These are phyloP conservation scores for Drosophila ohnishii DNA, from an alignment of 1,140 invertebrate species.

Conservation along the genomic window DNA sequence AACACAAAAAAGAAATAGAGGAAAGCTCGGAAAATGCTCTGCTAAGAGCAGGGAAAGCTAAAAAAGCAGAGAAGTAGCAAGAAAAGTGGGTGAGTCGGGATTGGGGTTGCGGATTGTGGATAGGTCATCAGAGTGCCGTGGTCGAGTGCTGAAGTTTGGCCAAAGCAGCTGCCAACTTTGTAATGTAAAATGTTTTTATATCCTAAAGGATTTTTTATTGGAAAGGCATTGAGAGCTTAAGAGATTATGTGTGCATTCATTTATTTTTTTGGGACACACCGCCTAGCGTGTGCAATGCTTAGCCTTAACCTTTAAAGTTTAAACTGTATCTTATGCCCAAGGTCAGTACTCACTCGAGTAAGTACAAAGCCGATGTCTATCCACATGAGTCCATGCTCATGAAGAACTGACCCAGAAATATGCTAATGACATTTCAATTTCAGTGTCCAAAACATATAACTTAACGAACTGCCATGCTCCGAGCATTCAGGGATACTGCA, in stretches of 20 bases:
- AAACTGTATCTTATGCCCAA: not conserved
- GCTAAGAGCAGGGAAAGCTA: constrained; percentile 42
- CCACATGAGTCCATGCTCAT: not conserved
- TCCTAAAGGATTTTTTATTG: constrained; percentile 29
- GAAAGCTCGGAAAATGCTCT: constrained; percentile 39
- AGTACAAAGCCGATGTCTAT: not conserved
- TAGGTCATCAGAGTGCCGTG: constrained; percentile 59
- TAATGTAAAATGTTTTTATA: constrained; percentile 27
- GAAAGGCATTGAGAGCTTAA: constrained; percentile 7
- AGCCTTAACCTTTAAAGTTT: constrained; percentile 6
- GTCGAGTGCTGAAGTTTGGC: constrained; percentile 40
- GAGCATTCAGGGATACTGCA: constrained; percentile 19
- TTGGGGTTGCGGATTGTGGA: constrained; percentile 17
- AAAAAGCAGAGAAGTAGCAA: constrained; percentile 23
- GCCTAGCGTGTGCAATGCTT: not conserved
- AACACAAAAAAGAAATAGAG: constrained; percentile 24
- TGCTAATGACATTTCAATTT: constrained; percentile 48
- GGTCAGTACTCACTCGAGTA: not conserved
- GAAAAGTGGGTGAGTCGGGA: constrained; percentile 37
- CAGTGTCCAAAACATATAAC: constrained; percentile 31
- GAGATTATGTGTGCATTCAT: constrained; percentile 5
- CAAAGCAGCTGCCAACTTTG: constrained; percentile 24
- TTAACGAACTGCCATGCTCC: constrained; percentile 6
- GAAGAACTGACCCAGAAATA: constrained; percentile 9
- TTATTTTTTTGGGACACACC: not conserved